These are phyloP conservation scores for Hapalemur alaotrensis DNA, from an alignment of 2,797 vertebrate genomes.

Conservation along the genomic window DNA sequence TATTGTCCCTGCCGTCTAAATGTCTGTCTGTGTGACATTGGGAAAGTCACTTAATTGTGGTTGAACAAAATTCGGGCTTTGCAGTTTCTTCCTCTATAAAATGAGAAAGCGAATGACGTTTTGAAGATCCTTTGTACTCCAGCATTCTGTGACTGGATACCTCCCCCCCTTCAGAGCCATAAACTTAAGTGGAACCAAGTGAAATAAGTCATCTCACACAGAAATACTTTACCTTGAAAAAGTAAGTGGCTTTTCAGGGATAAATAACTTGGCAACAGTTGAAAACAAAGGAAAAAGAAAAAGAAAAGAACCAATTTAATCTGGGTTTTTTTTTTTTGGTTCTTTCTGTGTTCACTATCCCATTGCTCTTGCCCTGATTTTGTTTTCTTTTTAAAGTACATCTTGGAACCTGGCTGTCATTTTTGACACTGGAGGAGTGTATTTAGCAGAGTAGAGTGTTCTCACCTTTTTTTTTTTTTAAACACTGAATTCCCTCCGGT, in stretches of 20 bases:
- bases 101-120: background rate
- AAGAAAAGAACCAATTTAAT: background rate
- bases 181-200: background rate
- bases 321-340: background rate
- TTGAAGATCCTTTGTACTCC: background rate
- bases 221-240: background rate
- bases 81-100: background rate
- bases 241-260: background rate
- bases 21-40: background rate
- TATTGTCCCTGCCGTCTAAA: background rate
- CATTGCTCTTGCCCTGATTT: background rate
- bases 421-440: slow-evolving; percentile 81
- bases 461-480: slow-evolving; percentile 37
- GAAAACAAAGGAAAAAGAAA: background rate
- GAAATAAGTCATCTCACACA: slow-evolving; percentile 1
- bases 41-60: background rate
- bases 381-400: background rate
- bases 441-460: slow-evolving; percentile 80
- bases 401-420: slow-evolving; percentile 80
- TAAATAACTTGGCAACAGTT: background rate
- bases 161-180: background rate
- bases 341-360: background rate
- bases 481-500: background rate
- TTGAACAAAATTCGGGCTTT: background rate
- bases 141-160: background rate